phyloP scores from a whole-genome alignment of 2,888 invertebrate genomes.

The Loripinus fragilis region DNA sequence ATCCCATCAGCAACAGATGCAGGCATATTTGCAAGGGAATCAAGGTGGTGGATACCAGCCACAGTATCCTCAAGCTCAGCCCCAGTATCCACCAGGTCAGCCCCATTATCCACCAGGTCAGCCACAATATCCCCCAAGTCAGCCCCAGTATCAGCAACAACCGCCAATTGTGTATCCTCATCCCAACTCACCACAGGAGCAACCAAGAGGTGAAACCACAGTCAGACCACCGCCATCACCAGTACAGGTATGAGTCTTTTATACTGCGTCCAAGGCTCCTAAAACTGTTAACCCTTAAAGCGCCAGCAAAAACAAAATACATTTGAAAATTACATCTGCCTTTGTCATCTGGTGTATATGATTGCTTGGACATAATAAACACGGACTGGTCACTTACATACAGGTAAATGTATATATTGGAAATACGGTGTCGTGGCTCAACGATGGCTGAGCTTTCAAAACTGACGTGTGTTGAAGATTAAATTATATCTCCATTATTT shows the following conservation, averaged over 20 bases:
- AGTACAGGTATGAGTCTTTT: neutral
- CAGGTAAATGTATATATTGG: too few relatives aligned
- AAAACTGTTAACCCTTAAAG: too few relatives aligned
- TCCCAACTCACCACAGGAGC: neutral
- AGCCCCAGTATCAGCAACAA: neutral
- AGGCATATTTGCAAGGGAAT: constrained; percentile 38
- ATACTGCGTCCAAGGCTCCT: too few relatives aligned
- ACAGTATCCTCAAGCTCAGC: constrained; percentile 22
- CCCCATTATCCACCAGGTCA: neutral
- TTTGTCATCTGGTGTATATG: too few relatives aligned
- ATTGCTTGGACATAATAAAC: too few relatives aligned
- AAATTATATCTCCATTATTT: too few relatives aligned
- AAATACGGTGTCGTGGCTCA: too few relatives aligned
- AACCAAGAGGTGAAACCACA: neutral
- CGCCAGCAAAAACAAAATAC: too few relatives aligned
- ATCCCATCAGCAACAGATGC: constrained; percentile 54
- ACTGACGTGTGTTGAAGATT: too few relatives aligned
- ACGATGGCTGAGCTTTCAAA: too few relatives aligned
- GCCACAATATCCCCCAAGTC: neutral
- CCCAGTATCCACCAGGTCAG: neutral
- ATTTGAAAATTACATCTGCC: too few relatives aligned
- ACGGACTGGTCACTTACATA: too few relatives aligned
- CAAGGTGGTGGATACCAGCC: constrained; percentile 27
- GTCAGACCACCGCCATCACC: constrained; percentile 5
- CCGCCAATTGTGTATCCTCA: neutral